A percentile compares a stretch with the other conserved stretches of the same genome.
These are phyloP conservation scores for Poeciliopsis infans DNA, from an alignment of 2,797 vertebrate genomes.

Conservation along the genomic window DNA sequence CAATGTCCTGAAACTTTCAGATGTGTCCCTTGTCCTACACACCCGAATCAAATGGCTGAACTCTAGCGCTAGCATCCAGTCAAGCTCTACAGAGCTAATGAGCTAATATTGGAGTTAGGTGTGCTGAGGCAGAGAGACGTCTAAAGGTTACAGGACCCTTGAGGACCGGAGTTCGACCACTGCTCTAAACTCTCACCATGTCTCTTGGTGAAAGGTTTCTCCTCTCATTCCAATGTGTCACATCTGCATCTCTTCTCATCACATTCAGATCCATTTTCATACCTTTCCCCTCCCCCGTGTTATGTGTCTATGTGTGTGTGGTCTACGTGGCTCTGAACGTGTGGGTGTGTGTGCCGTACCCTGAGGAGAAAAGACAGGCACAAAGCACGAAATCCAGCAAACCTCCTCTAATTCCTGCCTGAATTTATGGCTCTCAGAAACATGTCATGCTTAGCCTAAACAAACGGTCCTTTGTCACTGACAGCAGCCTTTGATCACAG, in stretches of 20 bases:
- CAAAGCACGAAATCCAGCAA: slow-evolving; percentile 78
- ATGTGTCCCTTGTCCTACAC: too few species aligned
- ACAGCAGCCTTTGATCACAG: slow-evolving; percentile 78
- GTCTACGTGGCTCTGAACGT: slow-evolving; percentile 32
- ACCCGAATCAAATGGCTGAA: too few species aligned
- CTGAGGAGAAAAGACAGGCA: slow-evolving; percentile 62
- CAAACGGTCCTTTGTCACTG: slow-evolving; percentile 77
- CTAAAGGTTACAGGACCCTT: too few species aligned
- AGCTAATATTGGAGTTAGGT: too few species aligned
- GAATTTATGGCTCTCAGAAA: slow-evolving; percentile 77
- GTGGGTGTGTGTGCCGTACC: slow-evolving; percentile 1
- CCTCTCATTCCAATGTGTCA: slow-evolving; percentile 33
- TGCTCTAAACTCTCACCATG: slow-evolving; percentile 9
- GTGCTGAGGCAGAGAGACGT: too few species aligned
- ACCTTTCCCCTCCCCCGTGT: not conserved
- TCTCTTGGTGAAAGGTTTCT: slow-evolving; percentile 33
- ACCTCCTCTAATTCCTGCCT: slow-evolving; percentile 75
- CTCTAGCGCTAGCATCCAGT: too few species aligned
- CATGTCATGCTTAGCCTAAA: slow-evolving; percentile 77
- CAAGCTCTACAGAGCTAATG: too few species aligned
- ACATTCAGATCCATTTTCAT: slow-evolving; percentile 44
- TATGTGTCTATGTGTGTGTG: slow-evolving; percentile 22
- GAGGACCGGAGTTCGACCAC: too few species aligned
- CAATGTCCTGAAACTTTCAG: not conserved
- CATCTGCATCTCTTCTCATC: slow-evolving; percentile 56